Percentiles rank a stretch among this genome's conserved stretches.
Conservation (phyloP, 1,140 invertebrate species). For the Pseudachorutes palmiensis region DNA sequence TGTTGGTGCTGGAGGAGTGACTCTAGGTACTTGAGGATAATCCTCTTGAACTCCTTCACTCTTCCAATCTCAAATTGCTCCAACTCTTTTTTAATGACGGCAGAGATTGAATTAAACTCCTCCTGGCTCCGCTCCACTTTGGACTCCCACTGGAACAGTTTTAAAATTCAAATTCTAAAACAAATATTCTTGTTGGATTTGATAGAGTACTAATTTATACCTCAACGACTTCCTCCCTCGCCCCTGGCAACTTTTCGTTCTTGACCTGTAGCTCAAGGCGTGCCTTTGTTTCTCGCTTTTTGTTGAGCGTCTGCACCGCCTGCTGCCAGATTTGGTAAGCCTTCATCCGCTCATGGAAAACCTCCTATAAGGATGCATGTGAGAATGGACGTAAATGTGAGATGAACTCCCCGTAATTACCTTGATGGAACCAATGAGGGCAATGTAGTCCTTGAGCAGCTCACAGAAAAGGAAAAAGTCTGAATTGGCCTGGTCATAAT, state of each 20-base stretch:
- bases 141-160: constrained; percentile 75
- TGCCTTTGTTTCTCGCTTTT: constrained; percentile 88
- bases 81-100: constrained; percentile 91
- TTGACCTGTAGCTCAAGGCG: constrained; percentile 81
- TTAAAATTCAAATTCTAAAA: too few species aligned
- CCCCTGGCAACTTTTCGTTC: constrained; percentile 79
- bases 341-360: constrained; percentile 97
- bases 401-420: constrained; percentile 42
- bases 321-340: constrained; percentile 97
- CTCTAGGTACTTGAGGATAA: constrained; percentile 85
- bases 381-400: neutral
- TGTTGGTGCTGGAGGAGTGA: constrained; percentile 90
- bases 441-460: constrained; percentile 90
- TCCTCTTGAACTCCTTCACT: constrained; percentile 81
- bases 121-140: constrained; percentile 93
- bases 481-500: constrained; percentile 85
- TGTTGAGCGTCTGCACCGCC: constrained; percentile 84
- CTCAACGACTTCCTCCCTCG: constrained; percentile 82
- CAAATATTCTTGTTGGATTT: neutral
- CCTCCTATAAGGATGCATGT: constrained; percentile 54
- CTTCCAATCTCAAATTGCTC: constrained; percentile 82
- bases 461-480: constrained; percentile 91
- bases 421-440: constrained; percentile 84
- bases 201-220: constrained; percentile 46
- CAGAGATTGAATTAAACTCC: constrained; percentile 92